A percentile compares a stretch with the other conserved stretches of the same genome.
Conservation (phyloP, 2,113 vertebrate genomes). For the Holacanthus passer region DNA sequence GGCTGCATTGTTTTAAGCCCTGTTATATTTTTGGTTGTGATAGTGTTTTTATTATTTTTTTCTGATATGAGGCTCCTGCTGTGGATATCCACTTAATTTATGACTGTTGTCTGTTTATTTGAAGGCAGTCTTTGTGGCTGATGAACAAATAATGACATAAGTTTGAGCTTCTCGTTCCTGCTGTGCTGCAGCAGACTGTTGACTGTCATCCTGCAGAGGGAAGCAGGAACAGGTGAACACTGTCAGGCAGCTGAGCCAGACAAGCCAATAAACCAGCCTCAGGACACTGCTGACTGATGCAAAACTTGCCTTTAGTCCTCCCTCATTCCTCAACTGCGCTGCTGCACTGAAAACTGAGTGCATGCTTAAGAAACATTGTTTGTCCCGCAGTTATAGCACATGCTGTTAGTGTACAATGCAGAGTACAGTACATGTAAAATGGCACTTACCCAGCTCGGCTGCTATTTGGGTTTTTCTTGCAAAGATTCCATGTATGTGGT, state of each 20-base stretch:
- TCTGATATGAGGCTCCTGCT: neutral
- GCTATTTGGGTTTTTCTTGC: constrained; percentile 27
- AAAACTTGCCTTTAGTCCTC: constrained; percentile 60
- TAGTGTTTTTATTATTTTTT: constrained; percentile 5
- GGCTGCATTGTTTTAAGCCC: neutral
- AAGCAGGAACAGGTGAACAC: constrained; percentile 68
- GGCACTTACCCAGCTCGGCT: constrained; percentile 7
- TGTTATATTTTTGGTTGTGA: neutral
- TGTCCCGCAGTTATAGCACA: neutral
- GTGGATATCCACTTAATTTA: neutral
- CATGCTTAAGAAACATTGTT: constrained; percentile 20
- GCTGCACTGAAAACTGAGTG: constrained; percentile 33
- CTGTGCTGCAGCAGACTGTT: constrained; percentile 28
- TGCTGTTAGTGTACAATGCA: constrained; percentile 18
- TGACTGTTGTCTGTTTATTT: constrained; percentile 15
- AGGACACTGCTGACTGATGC: constrained; percentile 67
- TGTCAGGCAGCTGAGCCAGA: constrained; percentile 58
- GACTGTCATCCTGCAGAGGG: constrained; percentile 36
- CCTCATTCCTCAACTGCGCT: constrained; percentile 44
- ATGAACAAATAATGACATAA: neutral
- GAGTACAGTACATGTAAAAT: constrained; percentile 29
- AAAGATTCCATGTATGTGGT: constrained; percentile 45
- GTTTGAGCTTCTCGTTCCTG: constrained; percentile 2
- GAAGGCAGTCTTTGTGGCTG: neutral
- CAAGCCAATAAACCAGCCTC: constrained; percentile 55